Evolutionary conservation across 2,797 vertebrate species (phyloP), one percentile per base, ranked within the genome.

Genomic region (Ptychobarbus kaznakovi): DNA sequence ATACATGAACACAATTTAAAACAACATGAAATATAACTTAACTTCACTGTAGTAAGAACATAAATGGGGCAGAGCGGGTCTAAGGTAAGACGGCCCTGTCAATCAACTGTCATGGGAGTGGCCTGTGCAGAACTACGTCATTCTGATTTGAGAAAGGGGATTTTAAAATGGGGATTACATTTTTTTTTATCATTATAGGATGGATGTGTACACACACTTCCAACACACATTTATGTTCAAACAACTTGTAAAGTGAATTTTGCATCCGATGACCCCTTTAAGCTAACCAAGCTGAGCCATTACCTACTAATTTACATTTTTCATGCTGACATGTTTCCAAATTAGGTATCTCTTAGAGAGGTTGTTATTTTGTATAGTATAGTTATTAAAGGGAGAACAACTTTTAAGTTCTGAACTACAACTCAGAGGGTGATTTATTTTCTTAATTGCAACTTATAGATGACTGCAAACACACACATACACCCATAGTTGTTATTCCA

Each of bases 271-370:
- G 42, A 44, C 42, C 42, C 42, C 42, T 44, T 44, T 1, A 58
- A 77, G 38, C 53, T 73, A 83, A 75, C 81, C 80, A 72, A 58
- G 49, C 66, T 56, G 15, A 56, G 22, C 9, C 15, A 66, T 38
- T 65, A 83, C 18, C 28, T 51, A 20, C 25, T 65, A 49, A 75
- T 83, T 75, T 38, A 35, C 56, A 68, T 66, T 66, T 51, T 49
- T 63, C 16, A 12, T 40, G n/a, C 58, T 51, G 32, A 42, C 6
- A 38, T 51, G 40, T 65, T 66, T 65, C 22, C 18, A 74, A 63
- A 74, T 49, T 16, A 25, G 42, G 69, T 16, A 22, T 46, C 81
- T 1, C n/a, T 44, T 22, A 73, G 38, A 44, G 18, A 49, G n/a
- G 7, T 42, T 61, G 12, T 73, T 82, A 11, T 82, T 58, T 70